Percentiles rank a stretch among this genome's conserved stretches.
phyloP scores from a whole-genome alignment of 2,888 invertebrate species.

The Thecocarcelia acutangulata region DNA sequence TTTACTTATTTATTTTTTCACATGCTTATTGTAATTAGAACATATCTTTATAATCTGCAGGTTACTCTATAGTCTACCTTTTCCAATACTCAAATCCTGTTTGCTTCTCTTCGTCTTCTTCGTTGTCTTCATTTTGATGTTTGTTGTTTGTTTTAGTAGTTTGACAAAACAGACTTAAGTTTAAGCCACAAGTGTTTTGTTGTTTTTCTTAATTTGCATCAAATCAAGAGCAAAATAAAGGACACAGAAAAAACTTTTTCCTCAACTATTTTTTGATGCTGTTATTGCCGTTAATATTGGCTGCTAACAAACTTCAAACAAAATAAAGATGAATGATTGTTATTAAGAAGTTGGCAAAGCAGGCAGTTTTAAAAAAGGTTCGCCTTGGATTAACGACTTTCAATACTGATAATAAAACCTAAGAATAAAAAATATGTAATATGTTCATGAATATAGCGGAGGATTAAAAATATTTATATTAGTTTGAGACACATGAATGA shows the following conservation, averaged over 20 bases:
- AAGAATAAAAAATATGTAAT: neutral
- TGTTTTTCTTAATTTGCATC: constrained; percentile 63
- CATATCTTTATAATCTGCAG: constrained; percentile 14
- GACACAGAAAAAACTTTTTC: neutral
- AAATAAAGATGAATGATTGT: constrained; percentile 50
- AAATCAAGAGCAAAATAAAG: neutral
- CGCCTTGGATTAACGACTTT: constrained; percentile 12
- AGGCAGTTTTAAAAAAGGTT: constrained; percentile 1
- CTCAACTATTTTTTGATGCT: neutral
- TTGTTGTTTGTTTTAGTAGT: constrained; percentile 51
- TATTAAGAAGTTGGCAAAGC: constrained; percentile 4
- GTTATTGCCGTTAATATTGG: constrained; percentile 41
- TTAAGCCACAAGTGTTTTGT: constrained; percentile 67
- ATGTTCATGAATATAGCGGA: too few species aligned
- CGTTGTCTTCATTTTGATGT: neutral
- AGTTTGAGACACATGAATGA: too few species aligned
- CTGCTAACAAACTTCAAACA: constrained; percentile 28
- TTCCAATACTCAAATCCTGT: constrained; percentile 9
- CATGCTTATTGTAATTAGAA: too few species aligned
- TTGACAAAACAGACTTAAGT: constrained; percentile 52
- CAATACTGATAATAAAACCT: neutral
- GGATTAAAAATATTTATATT: too few species aligned
- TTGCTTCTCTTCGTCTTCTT: neutral
- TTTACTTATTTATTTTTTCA: too few species aligned
- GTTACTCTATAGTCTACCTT: constrained; percentile 19